Evolutionary conservation across 1,140 invertebrate genomes (phyloP), one percentile per base, ranked within the genome.

Genomic region (Holotrichia oblita): DNA sequence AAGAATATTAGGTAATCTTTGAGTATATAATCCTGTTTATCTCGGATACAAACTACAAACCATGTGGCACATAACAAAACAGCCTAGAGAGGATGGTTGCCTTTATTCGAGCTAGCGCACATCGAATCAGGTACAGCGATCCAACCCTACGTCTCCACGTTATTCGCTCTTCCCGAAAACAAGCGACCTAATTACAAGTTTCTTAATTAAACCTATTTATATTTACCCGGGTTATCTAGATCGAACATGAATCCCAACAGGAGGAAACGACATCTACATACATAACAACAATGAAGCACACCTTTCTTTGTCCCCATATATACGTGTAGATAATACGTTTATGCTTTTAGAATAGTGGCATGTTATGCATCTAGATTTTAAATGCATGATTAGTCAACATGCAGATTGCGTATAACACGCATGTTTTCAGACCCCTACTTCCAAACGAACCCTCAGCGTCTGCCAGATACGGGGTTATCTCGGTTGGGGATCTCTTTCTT

Each of bases 201-300:
- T 55, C 48, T 55, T 55, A 55, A 55, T 55, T 55, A 55, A 55
- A 55, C 48, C 48, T 55, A 55, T 55, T 55, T 55, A 55, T 55
- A 55, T 55, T 55, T 55, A 55, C 48, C 48, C 2, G 48, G 0
- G 48, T 17, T 55, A 55, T 55, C 48, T 55, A 55, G 48, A 55
- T 55, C 48, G 48, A 55, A 55, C 48, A 55, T 55, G 48, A n/a
- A 17, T 6, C 14, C 48, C 14, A 17, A 55, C 14, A n/a, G 9
- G 17, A 12, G 48, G 48, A 55, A 55, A 55, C 27, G 27, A 34
- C 17, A 55, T 55, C 14, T 44, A 12, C 42, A 34, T 34, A 34
- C 27, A 34, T 34, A 34, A 34, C 27, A 34, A 34, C 27, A 34
- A 34, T 34, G 27, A 4, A 34, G 27, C 42, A 14, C 17, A 17